Evolutionary conservation across 2,797 vertebrate species (phyloP).

Genomic region (Takifugu ocellatus): DNA sequence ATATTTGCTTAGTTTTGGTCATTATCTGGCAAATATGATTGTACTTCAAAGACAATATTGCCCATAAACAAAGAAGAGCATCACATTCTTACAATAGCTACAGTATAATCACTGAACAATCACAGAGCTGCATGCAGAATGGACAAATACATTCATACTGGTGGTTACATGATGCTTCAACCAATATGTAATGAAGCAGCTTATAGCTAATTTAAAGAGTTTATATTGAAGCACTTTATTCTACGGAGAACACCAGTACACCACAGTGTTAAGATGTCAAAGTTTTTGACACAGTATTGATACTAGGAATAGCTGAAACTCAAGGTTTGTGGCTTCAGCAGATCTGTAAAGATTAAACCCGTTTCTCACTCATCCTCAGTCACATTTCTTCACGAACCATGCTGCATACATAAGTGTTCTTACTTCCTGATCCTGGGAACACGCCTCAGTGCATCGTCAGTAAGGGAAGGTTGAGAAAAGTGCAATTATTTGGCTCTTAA

Average conservation of each 20-base stretch:
- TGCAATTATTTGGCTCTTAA: neutral
- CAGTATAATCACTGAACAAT: conserved; percentile 59
- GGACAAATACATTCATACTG: conserved; percentile 45
- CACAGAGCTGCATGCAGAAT: conserved; percentile 73
- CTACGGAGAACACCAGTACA: conserved; percentile 9
- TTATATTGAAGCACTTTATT: conserved; percentile 17
- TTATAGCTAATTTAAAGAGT: conserved; percentile 13
- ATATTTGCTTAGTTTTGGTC: conserved; percentile 76
- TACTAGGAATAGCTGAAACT: conserved; percentile 8
- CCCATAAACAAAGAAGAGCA: conserved; percentile 64
- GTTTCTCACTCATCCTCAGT: neutral
- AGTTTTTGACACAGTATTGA: conserved; percentile 17
- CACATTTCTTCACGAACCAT: neutral
- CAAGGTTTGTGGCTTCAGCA: conserved; percentile 7
- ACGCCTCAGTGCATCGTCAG: conserved; percentile 2
- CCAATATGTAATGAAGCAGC: conserved; percentile 22
- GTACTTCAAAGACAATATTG: conserved; percentile 69
- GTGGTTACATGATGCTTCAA: conserved; percentile 29
- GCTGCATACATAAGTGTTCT: neutral
- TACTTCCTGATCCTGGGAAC: neutral
- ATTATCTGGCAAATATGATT: conserved; percentile 72
- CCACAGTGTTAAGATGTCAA: conserved; percentile 1
- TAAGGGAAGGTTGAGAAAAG: neutral
- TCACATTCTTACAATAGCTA: conserved; percentile 66
- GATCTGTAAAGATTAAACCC: conserved; percentile 5